Base-by-base conservation (phyloP, 1,140 invertebrate species). In the Drosophila nasuta region DNA sequence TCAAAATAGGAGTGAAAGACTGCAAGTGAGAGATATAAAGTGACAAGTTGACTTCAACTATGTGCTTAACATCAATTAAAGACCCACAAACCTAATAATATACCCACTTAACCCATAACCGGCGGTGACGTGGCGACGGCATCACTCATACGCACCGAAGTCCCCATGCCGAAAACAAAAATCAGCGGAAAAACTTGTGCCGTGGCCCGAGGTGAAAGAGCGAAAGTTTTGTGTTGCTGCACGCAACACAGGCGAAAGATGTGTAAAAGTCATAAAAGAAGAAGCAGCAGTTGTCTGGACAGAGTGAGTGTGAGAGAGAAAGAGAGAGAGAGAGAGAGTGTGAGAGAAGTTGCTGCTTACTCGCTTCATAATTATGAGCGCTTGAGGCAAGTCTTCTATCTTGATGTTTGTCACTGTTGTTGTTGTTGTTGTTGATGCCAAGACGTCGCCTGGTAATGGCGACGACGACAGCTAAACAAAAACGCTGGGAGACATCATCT, bases 61-160 rank as follows among this genome's bases (percentile, higher is more conserved):
- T 73, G 57, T 77, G 79, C 79, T 82, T 83, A 88, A 83, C 83
- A 83, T 77, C 83, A 88, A 88, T 89, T 88, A 89, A 81, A 89
- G 83, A 74, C 68, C 67, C 81, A 89, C 85, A 83, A 81, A 88
- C 70, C 77, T 83, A 83, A 88, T 83, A 83, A 88, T 83, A 82
- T 67, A 77, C 72, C 66, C 80, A 89, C 80, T 83, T 88, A 81
- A 78, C 85, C 83, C 46, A 83, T 46, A 75, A 66, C 80, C 65
- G 17, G n/a, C 45, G 62, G 73, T 51, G 75, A 63, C 41, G 46
- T 57, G n/a, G 3, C 8, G 5, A 20, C 3, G 41, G 13, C 57
- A 54, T 41, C 33, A 45, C 20, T 45, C 20, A 33, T 48, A 35
- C 35, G 41, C 41, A 43, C 41, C 41, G 41, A 7, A 25, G 28